A percentile compares a stretch with the other conserved stretches of the same genome.
These are phyloP conservation scores for Mus caroli DNA, from an alignment of 2,797 vertebrate genomes.

Conservation along the genomic window DNA sequence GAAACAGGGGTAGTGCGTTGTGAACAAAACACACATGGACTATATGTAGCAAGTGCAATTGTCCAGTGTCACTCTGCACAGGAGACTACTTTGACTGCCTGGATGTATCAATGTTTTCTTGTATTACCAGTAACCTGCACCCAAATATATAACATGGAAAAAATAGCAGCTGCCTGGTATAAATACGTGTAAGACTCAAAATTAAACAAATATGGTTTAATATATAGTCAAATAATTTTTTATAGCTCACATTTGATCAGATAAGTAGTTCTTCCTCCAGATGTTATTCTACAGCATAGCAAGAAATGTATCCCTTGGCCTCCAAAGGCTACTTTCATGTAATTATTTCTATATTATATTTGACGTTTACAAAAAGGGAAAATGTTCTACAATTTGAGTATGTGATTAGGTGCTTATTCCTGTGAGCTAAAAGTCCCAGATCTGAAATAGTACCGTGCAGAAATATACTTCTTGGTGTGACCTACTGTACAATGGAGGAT, in stretches of 20 bases:
- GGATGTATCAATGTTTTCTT: constrained; percentile 10
- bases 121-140: neutral
- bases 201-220: constrained; percentile 14
- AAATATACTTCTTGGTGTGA: neutral
- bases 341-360: constrained; percentile 47
- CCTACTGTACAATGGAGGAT: neutral
- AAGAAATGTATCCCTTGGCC: constrained; percentile 23
- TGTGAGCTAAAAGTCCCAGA: neutral
- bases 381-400: constrained; percentile 15
- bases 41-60: neutral
- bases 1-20: neutral
- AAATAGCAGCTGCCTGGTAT: neutral
- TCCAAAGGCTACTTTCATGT: neutral
- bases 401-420: neutral
- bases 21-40: neutral
- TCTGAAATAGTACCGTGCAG: constrained; percentile 6
- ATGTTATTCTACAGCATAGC: neutral
- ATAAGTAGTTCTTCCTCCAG: neutral
- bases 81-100: neutral
- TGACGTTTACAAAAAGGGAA: neutral
- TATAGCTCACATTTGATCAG: neutral
- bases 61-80: neutral
- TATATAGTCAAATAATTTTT: constrained; percentile 23
- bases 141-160: constrained; percentile 55
- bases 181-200: constrained; percentile 44